Percentiles rank a stretch among this genome's conserved stretches.
phyloP scores from a whole-genome alignment of 1,140 invertebrate species.

The Temnothorax longispinosus region DNA sequence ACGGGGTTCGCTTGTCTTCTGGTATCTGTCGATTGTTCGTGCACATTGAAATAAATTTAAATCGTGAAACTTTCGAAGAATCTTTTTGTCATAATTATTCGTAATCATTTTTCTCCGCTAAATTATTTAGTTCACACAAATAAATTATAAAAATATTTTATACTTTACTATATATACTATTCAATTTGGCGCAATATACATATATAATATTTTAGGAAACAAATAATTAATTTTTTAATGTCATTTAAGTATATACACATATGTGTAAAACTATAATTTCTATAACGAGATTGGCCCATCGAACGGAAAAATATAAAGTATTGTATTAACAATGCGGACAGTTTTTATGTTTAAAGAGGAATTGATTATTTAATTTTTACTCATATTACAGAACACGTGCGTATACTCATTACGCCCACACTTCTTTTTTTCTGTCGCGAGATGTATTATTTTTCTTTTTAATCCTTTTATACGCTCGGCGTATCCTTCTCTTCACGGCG shows the following conservation, averaged over 20 bases:
- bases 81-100: not conserved
- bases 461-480: conserved; percentile 63
- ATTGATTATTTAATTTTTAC: conserved; percentile 50
- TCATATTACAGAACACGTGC: not conserved
- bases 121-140: not conserved
- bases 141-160: not conserved
- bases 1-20: not conserved
- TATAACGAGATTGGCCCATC: not conserved
- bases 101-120: not conserved
- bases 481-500: conserved; percentile 59
- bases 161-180: not conserved
- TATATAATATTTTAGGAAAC: not conserved
- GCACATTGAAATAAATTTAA: conserved; percentile 27
- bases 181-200: not conserved
- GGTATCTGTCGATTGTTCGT: not conserved
- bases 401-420: conserved; percentile 50
- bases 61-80: not conserved
- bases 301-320: not conserved
- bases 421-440: conserved; percentile 31
- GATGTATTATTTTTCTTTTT: conserved; percentile 68
- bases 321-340: not conserved
- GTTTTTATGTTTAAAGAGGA: not conserved
- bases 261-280: not conserved
- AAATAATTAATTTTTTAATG: not conserved
- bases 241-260: not conserved